A percentile compares a stretch with the other conserved stretches of the same genome.
Evolutionary conservation across 2,797 vertebrate species (phyloP).

Genomic region (Anomalospiza imberbis): DNA sequence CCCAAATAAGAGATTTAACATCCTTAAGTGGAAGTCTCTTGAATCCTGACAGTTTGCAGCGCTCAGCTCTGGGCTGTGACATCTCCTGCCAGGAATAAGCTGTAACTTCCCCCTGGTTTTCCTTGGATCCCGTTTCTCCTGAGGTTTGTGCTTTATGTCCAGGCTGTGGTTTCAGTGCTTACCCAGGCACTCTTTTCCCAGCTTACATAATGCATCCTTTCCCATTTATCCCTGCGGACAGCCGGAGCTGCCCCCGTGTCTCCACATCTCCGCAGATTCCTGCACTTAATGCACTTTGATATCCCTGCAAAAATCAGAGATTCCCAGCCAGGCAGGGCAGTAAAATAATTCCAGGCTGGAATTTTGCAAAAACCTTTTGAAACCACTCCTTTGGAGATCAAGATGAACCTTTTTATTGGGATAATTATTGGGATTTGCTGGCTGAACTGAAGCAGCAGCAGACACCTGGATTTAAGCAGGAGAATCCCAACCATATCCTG

Average conservation of each 20-base stretch:
- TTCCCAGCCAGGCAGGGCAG: neutral
- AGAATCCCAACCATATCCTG: neutral
- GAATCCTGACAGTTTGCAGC: neutral
- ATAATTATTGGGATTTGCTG: neutral
- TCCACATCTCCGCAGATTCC: neutral
- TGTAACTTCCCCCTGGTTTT: neutral
- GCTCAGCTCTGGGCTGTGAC: neutral
- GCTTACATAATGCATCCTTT: neutral
- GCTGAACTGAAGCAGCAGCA: neutral
- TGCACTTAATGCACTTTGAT: neutral
- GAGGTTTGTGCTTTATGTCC: neutral
- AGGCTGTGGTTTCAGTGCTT: neutral
- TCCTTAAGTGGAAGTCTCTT: neutral
- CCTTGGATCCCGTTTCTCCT: neutral
- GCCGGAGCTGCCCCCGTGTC: neutral
- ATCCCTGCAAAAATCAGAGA: neutral
- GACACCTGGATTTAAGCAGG: neutral
- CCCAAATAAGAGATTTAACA: neutral
- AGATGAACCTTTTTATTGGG: neutral
- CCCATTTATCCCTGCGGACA: neutral
- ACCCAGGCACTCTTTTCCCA: neutral
- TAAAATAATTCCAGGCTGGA: neutral
- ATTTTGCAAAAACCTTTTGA: neutral
- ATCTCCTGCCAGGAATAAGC: neutral
- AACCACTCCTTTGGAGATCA: neutral